phyloP scores from a whole-genome alignment of 2,797 vertebrate species.

The Acanthurus lineatus region DNA sequence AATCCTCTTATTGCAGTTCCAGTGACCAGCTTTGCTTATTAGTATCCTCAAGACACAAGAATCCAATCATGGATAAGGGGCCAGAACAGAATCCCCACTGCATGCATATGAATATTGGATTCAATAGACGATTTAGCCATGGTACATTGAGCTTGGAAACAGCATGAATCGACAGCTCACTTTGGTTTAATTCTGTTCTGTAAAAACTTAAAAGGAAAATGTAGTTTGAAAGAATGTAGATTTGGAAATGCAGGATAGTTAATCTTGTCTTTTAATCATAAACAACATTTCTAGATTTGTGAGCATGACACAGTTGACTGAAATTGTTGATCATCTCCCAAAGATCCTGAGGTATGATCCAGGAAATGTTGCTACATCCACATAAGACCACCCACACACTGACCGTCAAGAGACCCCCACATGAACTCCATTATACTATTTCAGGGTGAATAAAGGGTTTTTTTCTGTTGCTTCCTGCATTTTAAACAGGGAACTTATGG shows the following conservation, averaged over 20 bases:
- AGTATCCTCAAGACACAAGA: conserved; percentile 22
- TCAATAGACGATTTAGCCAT: conserved; percentile 3
- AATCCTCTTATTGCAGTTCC: conserved; percentile 30
- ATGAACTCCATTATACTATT: background rate
- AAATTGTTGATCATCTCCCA: conserved; percentile 42
- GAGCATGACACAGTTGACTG: conserved; percentile 25
- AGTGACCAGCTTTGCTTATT: conserved; percentile 41
- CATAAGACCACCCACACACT: conserved; percentile 9
- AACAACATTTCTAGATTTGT: conserved; percentile 32
- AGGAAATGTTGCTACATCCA: conserved; percentile 32
- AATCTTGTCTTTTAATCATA: conserved; percentile 31
- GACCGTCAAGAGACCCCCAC: background rate
- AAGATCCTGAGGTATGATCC: conserved; percentile 19
- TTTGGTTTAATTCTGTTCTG: background rate
- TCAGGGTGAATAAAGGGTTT: background rate
- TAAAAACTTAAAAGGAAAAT: conserved; percentile 4
- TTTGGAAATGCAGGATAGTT: background rate
- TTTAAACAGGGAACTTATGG: conserved; percentile 2
- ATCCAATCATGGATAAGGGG: conserved; percentile 16
- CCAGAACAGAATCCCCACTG: background rate
- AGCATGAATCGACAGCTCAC: background rate
- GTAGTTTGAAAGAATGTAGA: conserved; percentile 16
- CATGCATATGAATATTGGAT: conserved; percentile 1
- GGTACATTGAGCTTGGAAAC: background rate
- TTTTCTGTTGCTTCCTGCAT: conserved; percentile 6